phyloP scores from a whole-genome alignment of 2,113 vertebrate genomes.

The Pycnonotus jocosus region DNA sequence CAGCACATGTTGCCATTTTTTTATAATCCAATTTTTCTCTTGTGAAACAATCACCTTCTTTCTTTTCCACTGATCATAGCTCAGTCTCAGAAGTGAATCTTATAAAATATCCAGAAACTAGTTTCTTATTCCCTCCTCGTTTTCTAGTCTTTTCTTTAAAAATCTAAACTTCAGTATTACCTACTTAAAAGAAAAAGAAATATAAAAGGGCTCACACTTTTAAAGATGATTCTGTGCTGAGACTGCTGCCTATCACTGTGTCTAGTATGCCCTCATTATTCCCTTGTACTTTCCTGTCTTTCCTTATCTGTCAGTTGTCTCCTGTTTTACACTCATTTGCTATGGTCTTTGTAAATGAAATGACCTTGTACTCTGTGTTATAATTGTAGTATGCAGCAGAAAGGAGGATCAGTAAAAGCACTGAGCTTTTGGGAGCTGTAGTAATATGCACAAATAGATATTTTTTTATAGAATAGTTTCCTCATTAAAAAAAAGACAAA shows the following conservation, averaged over 20 bases:
- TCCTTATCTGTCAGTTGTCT: background rate
- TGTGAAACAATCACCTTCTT: background rate
- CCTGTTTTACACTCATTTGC: background rate
- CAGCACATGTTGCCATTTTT: background rate
- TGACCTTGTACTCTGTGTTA: background rate
- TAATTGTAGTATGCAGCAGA: background rate
- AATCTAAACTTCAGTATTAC: background rate
- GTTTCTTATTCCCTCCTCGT: background rate
- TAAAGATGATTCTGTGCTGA: background rate
- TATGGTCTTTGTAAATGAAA: background rate
- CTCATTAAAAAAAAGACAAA: background rate
- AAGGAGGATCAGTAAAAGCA: background rate
- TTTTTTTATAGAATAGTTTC: background rate
- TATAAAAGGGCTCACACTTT: background rate
- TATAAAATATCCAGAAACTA: background rate
- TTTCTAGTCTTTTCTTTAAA: background rate
- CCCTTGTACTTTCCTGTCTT: background rate
- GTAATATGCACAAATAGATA: background rate
- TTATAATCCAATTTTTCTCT: background rate
- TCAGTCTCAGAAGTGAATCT: background rate
- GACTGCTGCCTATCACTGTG: background rate
- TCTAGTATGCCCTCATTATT: background rate
- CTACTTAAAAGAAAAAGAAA: background rate
- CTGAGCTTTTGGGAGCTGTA: background rate
- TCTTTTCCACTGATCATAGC: background rate